phyloP scores from a whole-genome alignment of 2,113 vertebrate genomes.

The Petroica traversi region DNA sequence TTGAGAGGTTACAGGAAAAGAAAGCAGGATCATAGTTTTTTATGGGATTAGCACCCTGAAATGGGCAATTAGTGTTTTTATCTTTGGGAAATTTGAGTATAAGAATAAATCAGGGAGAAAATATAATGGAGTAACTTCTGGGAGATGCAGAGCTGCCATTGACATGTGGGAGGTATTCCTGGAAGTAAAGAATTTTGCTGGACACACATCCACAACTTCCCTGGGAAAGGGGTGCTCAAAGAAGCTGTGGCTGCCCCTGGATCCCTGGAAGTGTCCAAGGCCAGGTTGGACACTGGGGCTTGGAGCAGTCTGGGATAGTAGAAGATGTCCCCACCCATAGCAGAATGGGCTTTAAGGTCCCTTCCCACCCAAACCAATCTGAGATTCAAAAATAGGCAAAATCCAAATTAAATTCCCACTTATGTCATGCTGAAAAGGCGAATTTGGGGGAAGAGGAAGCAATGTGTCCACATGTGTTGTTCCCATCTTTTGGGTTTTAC shows the following conservation, averaged over 20 bases:
- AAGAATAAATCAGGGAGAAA: background rate
- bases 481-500: accelerated
- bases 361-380: background rate
- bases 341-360: background rate
- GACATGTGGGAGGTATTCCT: background rate
- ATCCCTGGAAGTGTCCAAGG: background rate
- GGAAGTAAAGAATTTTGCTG: background rate
- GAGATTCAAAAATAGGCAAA: background rate
- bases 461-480: accelerated
- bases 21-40: background rate
- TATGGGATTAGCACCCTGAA: background rate
- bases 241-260: background rate
- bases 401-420: background rate
- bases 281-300: accelerated
- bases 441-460: background rate
- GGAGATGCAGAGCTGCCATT: background rate
- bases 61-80: background rate
- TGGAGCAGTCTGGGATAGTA: background rate
- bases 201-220: background rate
- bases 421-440: accelerated
- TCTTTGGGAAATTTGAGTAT: background rate
- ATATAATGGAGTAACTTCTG: background rate
- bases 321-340: background rate
- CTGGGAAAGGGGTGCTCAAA: background rate
- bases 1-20: background rate